Evolutionary conservation across 1,140 invertebrate genomes (phyloP), one percentile per base, ranked within the genome.

Genomic region (Amyelois transitella): DNA sequence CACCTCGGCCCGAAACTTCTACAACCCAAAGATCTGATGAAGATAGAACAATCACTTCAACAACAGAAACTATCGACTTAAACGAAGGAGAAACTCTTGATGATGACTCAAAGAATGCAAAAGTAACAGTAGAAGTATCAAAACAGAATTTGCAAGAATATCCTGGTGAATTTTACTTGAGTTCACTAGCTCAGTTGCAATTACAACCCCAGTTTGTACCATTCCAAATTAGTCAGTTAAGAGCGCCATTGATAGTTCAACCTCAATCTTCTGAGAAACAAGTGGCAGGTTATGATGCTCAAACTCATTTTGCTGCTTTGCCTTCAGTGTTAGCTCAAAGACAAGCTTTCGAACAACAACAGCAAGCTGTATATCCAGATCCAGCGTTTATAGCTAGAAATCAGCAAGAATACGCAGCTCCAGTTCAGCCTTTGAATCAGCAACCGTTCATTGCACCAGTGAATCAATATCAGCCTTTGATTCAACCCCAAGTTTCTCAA

Each of bases 81-180:
- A 85, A 83, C 48, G 65, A 83, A 64, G 75, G 69, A 14, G 81
- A 87, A 62, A 64, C 64, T 20, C 55, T 78, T 2, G 76, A 81
- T 8, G 72, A 77, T 22, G 3, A 51, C 63, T 43, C 43, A 49
- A 49, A 62, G 5, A 74, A 69, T 58, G 62, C 71, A 48, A 79
- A 82, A 25, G 72, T 77, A 5, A 69, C 75, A 0, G 81, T 87
- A 7, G 82, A 87, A 75, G 72, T 87, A 5, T 61, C 84, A 1
- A 86, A 75, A 17, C 84, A 86, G 45, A 83, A 83, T 14, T 53
- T 87, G 5, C 79, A 87, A 62, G 79, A 86, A 53, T 83, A 76
- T 25, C 81, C 81, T 17, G 68, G 81, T 14, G 82, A 87, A 63
- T 47, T 86, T 12, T 87, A 78, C 43, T 60, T 87, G 10, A 75